phyloP scores from a whole-genome alignment of 2,888 invertebrate species.

The Antheraea yamamai region DNA sequence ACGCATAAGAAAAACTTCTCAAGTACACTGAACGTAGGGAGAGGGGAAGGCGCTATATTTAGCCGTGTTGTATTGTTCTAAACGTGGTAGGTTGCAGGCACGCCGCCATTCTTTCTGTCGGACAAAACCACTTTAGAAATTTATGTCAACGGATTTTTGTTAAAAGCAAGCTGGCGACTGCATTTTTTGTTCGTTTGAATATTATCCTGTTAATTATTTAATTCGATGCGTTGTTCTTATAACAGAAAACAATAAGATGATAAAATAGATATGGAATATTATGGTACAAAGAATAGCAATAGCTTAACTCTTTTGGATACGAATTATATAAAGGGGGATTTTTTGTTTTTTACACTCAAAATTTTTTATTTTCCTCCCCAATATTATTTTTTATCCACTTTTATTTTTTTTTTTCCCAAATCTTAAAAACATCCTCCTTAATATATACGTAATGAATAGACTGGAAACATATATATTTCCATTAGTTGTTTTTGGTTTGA shows the following conservation, averaged over 20 bases:
- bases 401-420: no score
- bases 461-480: no score
- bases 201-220: neutral
- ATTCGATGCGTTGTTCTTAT: neutral
- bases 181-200: neutral
- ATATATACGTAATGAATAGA: no score
- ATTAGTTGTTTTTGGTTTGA: no score
- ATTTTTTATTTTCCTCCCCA: no score
- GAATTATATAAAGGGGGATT: no score
- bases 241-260: neutral
- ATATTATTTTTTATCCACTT: no score
- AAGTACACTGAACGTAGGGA: conserved; percentile 19
- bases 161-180: conserved; percentile 5
- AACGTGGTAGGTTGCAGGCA: conserved; percentile 15
- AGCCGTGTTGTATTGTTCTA: conserved; percentile 21
- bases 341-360: no score
- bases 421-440: no score
- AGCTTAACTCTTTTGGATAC: no score
- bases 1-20: conserved; percentile 17
- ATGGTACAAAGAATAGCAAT: no score
- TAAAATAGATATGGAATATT: neutral
- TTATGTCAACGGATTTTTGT: conserved; percentile 21
- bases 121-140: conserved; percentile 22
- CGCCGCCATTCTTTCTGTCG: conserved; percentile 20
- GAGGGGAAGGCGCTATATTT: conserved; percentile 20